Evolutionary conservation across 2,113 vertebrate species (phyloP).

Genomic region (Holacanthus passer): DNA sequence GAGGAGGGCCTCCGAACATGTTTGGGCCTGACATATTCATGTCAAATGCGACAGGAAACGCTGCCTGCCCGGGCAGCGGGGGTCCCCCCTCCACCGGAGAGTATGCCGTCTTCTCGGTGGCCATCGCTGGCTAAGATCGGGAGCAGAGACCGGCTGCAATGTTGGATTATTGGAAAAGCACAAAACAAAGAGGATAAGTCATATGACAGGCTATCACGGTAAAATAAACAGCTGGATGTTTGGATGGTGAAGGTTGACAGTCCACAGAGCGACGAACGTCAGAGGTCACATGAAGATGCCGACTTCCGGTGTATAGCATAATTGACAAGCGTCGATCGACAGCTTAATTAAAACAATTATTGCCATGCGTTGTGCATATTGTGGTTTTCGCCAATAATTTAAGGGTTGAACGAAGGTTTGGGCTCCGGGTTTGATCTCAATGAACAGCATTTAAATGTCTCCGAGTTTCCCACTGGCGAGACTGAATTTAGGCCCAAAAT

Average conservation of each 20-base stretch:
- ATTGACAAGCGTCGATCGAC: neutral
- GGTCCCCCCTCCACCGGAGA: conserved; percentile 16
- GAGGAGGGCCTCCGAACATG: conserved; percentile 2
- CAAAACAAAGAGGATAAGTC: neutral
- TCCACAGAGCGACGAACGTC: neutral
- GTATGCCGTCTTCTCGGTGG: conserved; percentile 61
- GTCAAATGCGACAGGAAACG: conserved; percentile 47
- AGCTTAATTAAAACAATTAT: neutral
- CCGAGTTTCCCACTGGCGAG: neutral
- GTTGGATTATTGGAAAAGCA: neutral
- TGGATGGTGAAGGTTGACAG: neutral
- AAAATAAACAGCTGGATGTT: neutral
- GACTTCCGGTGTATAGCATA: conserved; percentile 47
- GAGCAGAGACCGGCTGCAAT: neutral
- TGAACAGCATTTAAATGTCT: neutral
- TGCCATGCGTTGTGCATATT: neutral
- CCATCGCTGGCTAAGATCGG: conserved; percentile 56
- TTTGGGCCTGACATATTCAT: conserved; percentile 26
- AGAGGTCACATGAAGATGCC: neutral
- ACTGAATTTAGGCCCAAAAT: conserved; percentile 37
- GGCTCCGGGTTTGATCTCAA: neutral
- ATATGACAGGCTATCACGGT: neutral
- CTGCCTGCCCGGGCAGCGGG: conserved; percentile 38
- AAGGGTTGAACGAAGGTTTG: neutral
- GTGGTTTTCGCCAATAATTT: fast-evolving